Conservation (phyloP, 1,140 invertebrate genomes). For the Trichoplusia ni region DNA sequence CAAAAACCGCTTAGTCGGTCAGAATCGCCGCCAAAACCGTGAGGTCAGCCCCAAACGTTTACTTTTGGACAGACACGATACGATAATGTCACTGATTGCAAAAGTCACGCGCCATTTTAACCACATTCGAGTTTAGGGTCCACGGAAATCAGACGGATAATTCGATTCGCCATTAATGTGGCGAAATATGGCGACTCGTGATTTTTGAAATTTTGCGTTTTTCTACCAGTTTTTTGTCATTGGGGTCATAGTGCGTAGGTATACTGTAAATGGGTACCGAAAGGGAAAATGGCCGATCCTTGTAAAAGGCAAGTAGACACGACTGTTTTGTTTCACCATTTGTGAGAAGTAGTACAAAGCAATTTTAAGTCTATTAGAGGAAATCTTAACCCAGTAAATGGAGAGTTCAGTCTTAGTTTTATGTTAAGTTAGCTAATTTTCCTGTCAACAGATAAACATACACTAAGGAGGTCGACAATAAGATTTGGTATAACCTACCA, state of each 20-base stretch:
- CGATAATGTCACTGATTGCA: conserved; percentile 59
- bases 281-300: conserved; percentile 1
- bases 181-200: conserved; percentile 37
- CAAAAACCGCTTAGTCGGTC: conserved; percentile 31
- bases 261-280: conserved; percentile 4
- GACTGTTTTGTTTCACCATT: too few relatives aligned
- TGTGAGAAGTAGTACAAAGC: too few relatives aligned
- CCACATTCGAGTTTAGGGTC: conserved; percentile 65
- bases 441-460: too few relatives aligned
- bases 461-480: too few relatives aligned
- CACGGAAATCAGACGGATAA: conserved; percentile 49
- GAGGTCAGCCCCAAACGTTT: conserved; percentile 51
- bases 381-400: too few relatives aligned
- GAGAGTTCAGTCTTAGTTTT: too few relatives aligned
- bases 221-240: conserved; percentile 26
- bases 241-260: conserved; percentile 43
- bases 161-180: conserved; percentile 48
- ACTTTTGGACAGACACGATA: conserved; percentile 61
- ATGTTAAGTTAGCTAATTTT: too few relatives aligned
- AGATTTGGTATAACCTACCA: too few relatives aligned
- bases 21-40: conserved; percentile 27
- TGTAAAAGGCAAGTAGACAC: too few relatives aligned
- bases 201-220: conserved; percentile 36
- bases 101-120: conserved; percentile 59
- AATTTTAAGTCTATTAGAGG: too few relatives aligned